Conservation (phyloP, 2,113 vertebrate species). For the Cheirogaleus medius region DNA sequence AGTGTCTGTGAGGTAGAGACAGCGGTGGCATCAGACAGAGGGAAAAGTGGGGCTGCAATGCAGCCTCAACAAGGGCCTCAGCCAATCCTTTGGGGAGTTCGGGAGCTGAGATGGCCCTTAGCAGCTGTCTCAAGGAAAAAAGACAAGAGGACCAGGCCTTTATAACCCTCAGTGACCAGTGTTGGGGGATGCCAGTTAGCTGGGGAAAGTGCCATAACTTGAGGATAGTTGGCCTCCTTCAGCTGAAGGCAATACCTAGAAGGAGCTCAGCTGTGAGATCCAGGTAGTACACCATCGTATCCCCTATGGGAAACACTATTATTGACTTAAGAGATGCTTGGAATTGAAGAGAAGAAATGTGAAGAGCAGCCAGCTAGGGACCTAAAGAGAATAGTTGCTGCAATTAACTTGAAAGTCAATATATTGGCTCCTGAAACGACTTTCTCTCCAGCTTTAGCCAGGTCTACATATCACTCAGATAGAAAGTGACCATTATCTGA, state of each 20-base stretch:
- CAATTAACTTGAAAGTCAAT: background rate
- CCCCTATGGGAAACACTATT: background rate
- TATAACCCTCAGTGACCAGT: background rate
- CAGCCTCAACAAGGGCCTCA: background rate
- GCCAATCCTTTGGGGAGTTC: background rate
- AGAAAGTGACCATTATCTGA: background rate
- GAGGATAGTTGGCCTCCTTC: background rate
- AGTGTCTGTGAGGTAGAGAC: background rate
- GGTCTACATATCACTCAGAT: rapidly evolving
- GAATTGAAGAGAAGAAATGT: background rate
- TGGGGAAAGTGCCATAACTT: background rate
- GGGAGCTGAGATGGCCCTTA: rapidly evolving
- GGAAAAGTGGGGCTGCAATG: background rate
- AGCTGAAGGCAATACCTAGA: background rate
- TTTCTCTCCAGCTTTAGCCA: background rate
- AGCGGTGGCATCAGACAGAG: background rate
- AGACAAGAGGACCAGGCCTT: background rate
- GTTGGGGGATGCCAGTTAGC: background rate
- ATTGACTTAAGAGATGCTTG: no score
- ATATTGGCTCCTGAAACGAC: background rate
- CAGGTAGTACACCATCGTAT: rapidly evolving
- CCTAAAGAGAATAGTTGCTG: background rate
- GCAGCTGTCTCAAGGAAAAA: background rate
- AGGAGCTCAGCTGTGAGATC: background rate
- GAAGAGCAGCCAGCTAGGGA: background rate